phyloP scores from a whole-genome alignment of 2,888 invertebrate genomes.

The Ornithoptera alexandrae region DNA sequence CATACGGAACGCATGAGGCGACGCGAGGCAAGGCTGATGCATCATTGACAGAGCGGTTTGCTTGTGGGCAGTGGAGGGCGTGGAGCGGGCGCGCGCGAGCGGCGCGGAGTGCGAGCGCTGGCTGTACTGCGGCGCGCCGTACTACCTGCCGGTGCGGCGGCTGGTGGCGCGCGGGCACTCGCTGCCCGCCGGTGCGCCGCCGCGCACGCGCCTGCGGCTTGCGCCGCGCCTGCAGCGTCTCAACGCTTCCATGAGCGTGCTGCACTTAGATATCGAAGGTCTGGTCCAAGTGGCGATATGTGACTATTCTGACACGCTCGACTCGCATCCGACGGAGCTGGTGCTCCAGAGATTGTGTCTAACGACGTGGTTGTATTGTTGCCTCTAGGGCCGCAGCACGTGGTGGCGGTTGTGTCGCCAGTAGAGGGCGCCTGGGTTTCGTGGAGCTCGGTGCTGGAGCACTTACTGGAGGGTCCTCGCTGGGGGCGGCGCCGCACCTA shows the following conservation, averaged over 20 bases:
- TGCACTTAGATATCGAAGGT: constrained; percentile 34
- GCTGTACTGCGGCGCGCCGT: constrained; percentile 89
- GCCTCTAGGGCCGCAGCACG: constrained; percentile 43
- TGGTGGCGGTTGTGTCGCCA: constrained; percentile 81
- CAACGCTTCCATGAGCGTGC: constrained; percentile 19
- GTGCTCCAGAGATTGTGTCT: background rate
- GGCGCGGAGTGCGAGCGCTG: constrained; percentile 78
- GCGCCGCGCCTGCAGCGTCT: constrained; percentile 23
- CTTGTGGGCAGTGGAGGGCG: constrained; percentile 38
- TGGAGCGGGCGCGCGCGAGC: constrained; percentile 33
- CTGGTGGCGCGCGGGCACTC: constrained; percentile 84
- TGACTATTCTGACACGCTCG: background rate
- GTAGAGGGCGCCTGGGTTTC: constrained; percentile 71
- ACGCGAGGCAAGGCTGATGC: no score
- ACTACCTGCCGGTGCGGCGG: constrained; percentile 86
- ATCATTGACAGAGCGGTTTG: no score
- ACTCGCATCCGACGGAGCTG: background rate
- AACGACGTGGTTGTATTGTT: background rate
- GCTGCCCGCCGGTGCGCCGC: constrained; percentile 66
- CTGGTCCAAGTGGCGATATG: no score
- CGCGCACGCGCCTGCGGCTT: constrained; percentile 23
- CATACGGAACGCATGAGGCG: background rate
- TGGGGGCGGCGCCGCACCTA: constrained; percentile 41
- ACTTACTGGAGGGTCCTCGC: constrained; percentile 55
- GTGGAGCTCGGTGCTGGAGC: constrained; percentile 81